Percentiles rank a stretch among this genome's conserved stretches.
Evolutionary conservation across 2,888 invertebrate species (phyloP).

Genomic region (Drosophila merina): DNA sequence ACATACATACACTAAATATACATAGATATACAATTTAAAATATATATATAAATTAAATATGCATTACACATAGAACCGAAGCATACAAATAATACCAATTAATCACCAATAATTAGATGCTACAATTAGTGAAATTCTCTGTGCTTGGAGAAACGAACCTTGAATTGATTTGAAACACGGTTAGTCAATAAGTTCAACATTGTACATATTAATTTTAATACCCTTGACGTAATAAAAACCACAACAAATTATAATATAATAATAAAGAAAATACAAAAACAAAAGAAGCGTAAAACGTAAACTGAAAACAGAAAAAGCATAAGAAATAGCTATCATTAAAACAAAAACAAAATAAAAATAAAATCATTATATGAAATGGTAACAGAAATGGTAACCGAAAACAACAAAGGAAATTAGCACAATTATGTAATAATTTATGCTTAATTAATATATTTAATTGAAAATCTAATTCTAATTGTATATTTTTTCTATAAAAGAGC

Average conservation of each 20-base stretch:
- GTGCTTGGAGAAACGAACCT: conserved; percentile 24
- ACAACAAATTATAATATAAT: conserved; percentile 54
- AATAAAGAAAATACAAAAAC: conserved; percentile 20
- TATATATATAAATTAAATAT: conserved; percentile 37
- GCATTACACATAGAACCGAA: conserved; percentile 51
- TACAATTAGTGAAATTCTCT: conserved; percentile 72
- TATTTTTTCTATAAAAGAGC: conserved; percentile 49
- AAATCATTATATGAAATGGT: conserved; percentile 12
- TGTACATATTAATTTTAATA: conserved; percentile 73
- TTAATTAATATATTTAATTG: conserved; percentile 64
- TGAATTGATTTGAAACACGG: conserved; percentile 42
- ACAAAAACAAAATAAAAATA: conserved; percentile 8
- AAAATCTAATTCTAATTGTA: conserved; percentile 52
- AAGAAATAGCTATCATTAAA: conserved; percentile 15
- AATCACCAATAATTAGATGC: conserved; percentile 73
- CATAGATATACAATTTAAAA: conserved; percentile 34
- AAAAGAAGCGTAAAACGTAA: conserved; percentile 61
- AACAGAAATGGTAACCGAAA: conserved; percentile 20
- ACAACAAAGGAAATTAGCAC: conserved; percentile 65
- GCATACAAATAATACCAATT: conserved; percentile 54
- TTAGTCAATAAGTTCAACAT: conserved; percentile 62
- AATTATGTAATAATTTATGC: conserved; percentile 73
- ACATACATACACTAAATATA: conserved; percentile 60
- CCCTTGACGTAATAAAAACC: conserved; percentile 62
- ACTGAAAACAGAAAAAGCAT: conserved; percentile 26